Conservation (phyloP, 1,140 invertebrate species). For the Dreissena rostriformis region DNA sequence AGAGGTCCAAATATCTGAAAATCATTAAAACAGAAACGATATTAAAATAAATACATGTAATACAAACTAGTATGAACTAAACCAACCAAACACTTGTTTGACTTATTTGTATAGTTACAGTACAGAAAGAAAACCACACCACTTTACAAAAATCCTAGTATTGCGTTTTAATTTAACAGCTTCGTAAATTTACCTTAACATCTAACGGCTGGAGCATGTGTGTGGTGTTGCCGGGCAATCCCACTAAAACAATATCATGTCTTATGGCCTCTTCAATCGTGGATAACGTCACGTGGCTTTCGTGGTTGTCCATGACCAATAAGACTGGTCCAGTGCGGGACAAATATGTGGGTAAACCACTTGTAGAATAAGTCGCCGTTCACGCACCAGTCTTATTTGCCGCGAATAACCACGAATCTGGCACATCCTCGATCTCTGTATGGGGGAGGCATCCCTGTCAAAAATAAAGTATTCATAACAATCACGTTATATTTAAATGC, state of each 20-base stretch:
- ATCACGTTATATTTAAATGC: too few relatives aligned
- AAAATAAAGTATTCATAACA: background rate
- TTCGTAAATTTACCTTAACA: constrained; percentile 21
- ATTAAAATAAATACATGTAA: background rate
- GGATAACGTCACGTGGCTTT: constrained; percentile 72
- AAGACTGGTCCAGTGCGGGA: constrained; percentile 39
- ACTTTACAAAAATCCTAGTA: background rate
- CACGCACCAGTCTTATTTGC: background rate
- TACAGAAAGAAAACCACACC: background rate
- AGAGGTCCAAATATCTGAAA: constrained; percentile 2
- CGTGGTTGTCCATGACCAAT: constrained; percentile 71
- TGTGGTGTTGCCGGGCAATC: constrained; percentile 52
- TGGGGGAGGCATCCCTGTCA: background rate
- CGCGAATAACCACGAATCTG: background rate
- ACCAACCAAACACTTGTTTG: background rate
- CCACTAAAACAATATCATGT: constrained; percentile 48
- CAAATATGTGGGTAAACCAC: background rate
- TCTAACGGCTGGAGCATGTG: constrained; percentile 58
- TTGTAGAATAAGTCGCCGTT: background rate
- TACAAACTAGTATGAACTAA: background rate
- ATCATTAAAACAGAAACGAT: background rate
- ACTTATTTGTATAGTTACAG: background rate
- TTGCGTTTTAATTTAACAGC: too few relatives aligned
- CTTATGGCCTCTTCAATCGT: constrained; percentile 61
- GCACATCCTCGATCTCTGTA: background rate